Conservation (phyloP, 64 coral and sea anemone species). For the Pocillopora verrucosa region DNA sequence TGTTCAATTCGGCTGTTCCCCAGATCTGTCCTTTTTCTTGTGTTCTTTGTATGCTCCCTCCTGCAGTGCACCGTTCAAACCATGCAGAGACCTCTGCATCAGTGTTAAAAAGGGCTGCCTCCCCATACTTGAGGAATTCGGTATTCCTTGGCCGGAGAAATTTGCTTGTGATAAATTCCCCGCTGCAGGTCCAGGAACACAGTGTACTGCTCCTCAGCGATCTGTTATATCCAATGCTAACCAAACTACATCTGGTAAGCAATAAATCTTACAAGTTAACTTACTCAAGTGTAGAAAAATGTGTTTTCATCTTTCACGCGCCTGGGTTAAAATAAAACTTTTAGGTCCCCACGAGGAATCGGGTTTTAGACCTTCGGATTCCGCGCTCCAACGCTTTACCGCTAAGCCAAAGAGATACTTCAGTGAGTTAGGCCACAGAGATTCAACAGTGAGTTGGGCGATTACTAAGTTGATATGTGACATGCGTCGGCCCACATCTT, state of each 20-base stretch:
- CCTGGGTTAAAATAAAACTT: too few species aligned
- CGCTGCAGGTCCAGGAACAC: not conserved
- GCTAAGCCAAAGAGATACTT: too few species aligned
- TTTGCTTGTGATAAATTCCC: conserved; percentile 58
- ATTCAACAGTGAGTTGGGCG: too few species aligned
- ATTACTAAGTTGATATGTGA: too few species aligned
- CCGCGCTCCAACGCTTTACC: too few species aligned
- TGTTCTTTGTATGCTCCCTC: conserved; percentile 66
- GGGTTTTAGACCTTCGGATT: too few species aligned
- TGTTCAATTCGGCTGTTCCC: conserved; percentile 43
- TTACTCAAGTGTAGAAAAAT: too few species aligned
- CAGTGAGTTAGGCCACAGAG: too few species aligned
- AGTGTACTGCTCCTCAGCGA: not conserved
- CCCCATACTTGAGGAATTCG: not conserved
- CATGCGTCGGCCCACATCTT: too few species aligned
- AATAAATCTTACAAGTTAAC: not conserved
- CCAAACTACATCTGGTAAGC: not conserved
- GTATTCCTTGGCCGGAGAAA: conserved; percentile 42
- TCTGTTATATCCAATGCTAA: not conserved
- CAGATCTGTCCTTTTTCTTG: conserved; percentile 25
- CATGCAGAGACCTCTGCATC: conserved; percentile 51
- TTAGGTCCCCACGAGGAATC: too few species aligned
- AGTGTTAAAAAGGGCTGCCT: conserved; percentile 9
- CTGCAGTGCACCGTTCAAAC: conserved; percentile 16
- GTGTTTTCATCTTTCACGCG: too few species aligned